These are phyloP conservation scores for Brachymystax lenok DNA, from an alignment of 2,797 vertebrate species.

Conservation along the genomic window DNA sequence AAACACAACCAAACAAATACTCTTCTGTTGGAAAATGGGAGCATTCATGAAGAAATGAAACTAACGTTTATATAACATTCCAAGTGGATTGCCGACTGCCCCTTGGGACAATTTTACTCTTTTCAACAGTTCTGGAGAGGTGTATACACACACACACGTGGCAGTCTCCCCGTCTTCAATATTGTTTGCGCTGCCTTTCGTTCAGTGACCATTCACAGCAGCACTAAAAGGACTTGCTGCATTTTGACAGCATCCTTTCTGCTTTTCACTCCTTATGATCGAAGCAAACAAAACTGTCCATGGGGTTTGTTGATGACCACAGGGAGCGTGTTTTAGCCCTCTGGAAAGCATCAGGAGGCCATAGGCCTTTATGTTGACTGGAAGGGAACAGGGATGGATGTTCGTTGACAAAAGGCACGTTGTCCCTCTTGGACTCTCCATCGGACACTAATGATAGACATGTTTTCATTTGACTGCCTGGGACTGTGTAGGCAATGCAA, in stretches of 20 bases:
- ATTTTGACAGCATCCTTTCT: no score
- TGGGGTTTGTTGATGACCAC: conserved; percentile 11
- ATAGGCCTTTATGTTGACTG: background rate
- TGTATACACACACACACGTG: background rate
- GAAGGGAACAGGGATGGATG: background rate
- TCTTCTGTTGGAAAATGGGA: background rate
- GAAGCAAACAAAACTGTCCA: background rate
- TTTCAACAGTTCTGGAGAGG: conserved; percentile 2
- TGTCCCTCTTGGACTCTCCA: conserved; percentile 8
- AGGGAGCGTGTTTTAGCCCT: conserved; percentile 5
- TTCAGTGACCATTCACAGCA: background rate
- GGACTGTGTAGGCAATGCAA: background rate
- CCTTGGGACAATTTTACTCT: conserved; percentile 26
- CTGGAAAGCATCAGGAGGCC: conserved; percentile 2
- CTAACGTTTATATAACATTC: background rate
- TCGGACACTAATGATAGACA: background rate
- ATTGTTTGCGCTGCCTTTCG: background rate
- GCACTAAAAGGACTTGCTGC: no score
- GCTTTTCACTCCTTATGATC: no score
- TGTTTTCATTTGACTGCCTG: background rate
- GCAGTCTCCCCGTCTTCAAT: background rate
- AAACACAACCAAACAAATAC: background rate
- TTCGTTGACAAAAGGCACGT: background rate
- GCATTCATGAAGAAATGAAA: background rate
- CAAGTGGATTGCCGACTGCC: background rate